These are phyloP conservation scores for Tenualosa thibaudeaui DNA, from an alignment of 2,797 vertebrate genomes.

Conservation along the genomic window DNA sequence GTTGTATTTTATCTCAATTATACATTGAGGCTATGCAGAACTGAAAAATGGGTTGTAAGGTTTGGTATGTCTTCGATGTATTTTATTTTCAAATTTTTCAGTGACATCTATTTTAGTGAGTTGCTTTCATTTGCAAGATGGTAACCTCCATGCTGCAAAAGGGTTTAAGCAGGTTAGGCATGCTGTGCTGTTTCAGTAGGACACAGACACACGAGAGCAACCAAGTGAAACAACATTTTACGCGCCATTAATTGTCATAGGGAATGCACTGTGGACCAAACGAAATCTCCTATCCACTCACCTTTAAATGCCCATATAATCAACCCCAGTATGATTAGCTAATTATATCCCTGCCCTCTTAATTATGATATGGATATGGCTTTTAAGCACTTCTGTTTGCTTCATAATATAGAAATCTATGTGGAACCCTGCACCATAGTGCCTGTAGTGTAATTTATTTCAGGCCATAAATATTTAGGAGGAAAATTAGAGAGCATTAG, in stretches of 20 bases:
- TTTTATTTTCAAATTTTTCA: too few species aligned
- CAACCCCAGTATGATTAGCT: neutral
- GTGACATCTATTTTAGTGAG: too few species aligned
- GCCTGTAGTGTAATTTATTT: neutral
- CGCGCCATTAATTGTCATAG: neutral
- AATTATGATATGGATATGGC: neutral
- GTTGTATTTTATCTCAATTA: too few species aligned
- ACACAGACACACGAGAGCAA: neutral
- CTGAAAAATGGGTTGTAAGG: too few species aligned
- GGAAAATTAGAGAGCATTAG: slow-evolving; percentile 7
- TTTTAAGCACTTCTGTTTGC: neutral
- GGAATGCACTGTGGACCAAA: slow-evolving; percentile 6
- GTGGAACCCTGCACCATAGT: neutral
- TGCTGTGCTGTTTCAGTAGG: neutral
- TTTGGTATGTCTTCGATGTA: too few species aligned
- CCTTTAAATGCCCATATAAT: slow-evolving; percentile 24
- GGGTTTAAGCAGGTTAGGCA: too few species aligned
- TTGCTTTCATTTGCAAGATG: neutral
- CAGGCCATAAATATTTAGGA: slow-evolving; percentile 16
- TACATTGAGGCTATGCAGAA: too few species aligned
- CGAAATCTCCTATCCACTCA: slow-evolving; percentile 7
- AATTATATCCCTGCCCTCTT: neutral
- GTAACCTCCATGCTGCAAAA: neutral
- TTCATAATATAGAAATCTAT: slow-evolving; percentile 12
- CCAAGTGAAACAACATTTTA: neutral